phyloP scores from a whole-genome alignment of 2,797 vertebrate species.

The Diceros bicornis region DNA sequence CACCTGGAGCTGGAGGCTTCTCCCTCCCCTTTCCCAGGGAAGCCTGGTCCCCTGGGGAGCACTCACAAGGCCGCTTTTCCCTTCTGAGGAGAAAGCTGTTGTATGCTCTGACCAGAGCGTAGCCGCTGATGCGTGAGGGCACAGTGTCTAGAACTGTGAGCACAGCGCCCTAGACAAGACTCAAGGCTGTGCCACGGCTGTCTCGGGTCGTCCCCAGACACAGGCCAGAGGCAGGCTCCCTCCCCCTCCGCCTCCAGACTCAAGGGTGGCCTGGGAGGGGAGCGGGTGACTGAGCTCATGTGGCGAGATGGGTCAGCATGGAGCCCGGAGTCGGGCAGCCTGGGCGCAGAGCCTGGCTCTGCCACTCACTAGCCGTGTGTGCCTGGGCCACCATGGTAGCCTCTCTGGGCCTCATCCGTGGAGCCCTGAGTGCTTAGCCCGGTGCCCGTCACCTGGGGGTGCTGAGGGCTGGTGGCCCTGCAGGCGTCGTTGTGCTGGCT shows the following conservation, averaged over 20 bases:
- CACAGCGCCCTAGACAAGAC: rapidly evolving
- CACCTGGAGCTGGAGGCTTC: neutral
- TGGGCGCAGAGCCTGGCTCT: neutral
- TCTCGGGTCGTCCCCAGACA: rapidly evolving
- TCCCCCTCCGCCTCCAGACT: too few relatives aligned
- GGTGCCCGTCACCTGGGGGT: too few relatives aligned
- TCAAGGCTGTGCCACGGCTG: neutral
- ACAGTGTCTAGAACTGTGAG: neutral
- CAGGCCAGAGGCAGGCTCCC: neutral
- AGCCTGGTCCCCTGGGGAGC: too few relatives aligned
- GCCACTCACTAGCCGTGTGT: neutral
- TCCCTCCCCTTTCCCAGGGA: neutral
- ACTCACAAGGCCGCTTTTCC: neutral
- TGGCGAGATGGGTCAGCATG: neutral
- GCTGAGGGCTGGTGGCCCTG: neutral
- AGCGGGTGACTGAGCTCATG: neutral
- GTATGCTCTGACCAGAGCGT: neutral
- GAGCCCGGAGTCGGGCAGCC: neutral
- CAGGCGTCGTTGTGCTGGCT: neutral
- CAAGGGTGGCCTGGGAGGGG: neutral
- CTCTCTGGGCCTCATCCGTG: neutral
- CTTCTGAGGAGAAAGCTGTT: neutral
- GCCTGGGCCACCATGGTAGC: rapidly evolving
- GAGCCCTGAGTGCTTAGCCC: rapidly evolving
- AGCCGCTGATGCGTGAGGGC: neutral